phyloP scores from a whole-genome alignment of 1,140 invertebrate genomes.

The Drosophila miranda region DNA sequence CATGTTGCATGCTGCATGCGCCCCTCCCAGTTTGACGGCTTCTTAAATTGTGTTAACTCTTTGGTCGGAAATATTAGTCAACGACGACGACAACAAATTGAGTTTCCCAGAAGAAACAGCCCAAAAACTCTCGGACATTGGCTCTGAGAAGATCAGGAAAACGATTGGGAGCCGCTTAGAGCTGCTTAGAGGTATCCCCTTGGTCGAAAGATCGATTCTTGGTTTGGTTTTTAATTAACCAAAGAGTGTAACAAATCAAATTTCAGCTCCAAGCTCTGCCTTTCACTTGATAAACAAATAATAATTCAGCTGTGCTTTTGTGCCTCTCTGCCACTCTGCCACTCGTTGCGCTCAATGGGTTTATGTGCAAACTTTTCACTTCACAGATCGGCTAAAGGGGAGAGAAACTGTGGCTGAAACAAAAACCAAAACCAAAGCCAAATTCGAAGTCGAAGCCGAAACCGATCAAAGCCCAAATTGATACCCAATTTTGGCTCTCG shows the following conservation, averaged over 20 bases:
- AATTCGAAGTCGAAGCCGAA: constrained; percentile 1
- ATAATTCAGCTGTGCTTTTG: constrained; percentile 28
- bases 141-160: neutral
- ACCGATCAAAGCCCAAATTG: constrained; percentile 42
- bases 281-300: constrained; percentile 73
- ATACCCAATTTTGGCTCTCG: constrained; percentile 32
- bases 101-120: constrained; percentile 35
- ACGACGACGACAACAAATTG: constrained; percentile 11
- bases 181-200: no score
- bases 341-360: constrained; percentile 51
- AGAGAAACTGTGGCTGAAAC: constrained; percentile 30
- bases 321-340: neutral
- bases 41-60: constrained; percentile 48
- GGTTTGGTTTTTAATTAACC: constrained; percentile 55
- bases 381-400: constrained; percentile 7
- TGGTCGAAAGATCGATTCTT: constrained; percentile 9
- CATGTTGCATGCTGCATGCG: neutral
- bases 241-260: constrained; percentile 70
- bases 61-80: constrained; percentile 42
- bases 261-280: constrained; percentile 43
- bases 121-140: constrained; percentile 47
- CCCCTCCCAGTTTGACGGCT: constrained; percentile 31
- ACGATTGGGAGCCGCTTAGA: no score
- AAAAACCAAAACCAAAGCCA: constrained; percentile 14
- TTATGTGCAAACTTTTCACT: constrained; percentile 56